A percentile compares a stretch with the other conserved stretches of the same genome.
Evolutionary conservation across 2,888 invertebrate species (phyloP).

Genomic region (Ormyrus rosae): DNA sequence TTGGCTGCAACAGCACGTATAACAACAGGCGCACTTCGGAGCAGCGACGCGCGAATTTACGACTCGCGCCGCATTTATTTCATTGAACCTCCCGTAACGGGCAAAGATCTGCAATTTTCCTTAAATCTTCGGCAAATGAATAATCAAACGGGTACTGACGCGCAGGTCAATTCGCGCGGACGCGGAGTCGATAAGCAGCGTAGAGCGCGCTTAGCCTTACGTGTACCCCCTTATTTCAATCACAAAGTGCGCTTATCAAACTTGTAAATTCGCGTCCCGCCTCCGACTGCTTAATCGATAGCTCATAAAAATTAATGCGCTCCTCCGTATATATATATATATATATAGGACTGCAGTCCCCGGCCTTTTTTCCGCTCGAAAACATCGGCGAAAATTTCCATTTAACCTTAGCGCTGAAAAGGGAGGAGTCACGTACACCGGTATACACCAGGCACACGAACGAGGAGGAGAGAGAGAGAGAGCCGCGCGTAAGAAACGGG

Average conservation of each 20-base stretch:
- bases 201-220: slow-evolving; percentile 6
- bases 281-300: slow-evolving; percentile 26
- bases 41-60: too few relatives aligned
- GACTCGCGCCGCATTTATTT: too few relatives aligned
- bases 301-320: slow-evolving; percentile 28
- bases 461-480: too few relatives aligned
- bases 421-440: background rate
- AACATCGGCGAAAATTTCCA: slow-evolving; percentile 25
- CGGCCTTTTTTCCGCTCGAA: background rate
- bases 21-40: too few relatives aligned
- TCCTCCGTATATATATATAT: background rate
- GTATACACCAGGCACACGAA: too few relatives aligned
- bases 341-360: too few relatives aligned
- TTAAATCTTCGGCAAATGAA: slow-evolving; percentile 9
- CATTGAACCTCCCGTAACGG: too few relatives aligned
- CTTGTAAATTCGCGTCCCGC: slow-evolving; percentile 42
- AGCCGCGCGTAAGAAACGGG: background rate
- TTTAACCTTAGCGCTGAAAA: slow-evolving; percentile 10
- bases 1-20: too few relatives aligned
- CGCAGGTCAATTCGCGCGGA: slow-evolving; percentile 19
- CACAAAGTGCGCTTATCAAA: slow-evolving; percentile 45
- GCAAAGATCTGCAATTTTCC: too few relatives aligned
- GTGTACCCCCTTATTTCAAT: slow-evolving; percentile 38
- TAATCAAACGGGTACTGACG: background rate
- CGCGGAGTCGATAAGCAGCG: slow-evolving; percentile 12